phyloP scores from a whole-genome alignment of 2,888 invertebrate species.

The Beris chalybata region DNA sequence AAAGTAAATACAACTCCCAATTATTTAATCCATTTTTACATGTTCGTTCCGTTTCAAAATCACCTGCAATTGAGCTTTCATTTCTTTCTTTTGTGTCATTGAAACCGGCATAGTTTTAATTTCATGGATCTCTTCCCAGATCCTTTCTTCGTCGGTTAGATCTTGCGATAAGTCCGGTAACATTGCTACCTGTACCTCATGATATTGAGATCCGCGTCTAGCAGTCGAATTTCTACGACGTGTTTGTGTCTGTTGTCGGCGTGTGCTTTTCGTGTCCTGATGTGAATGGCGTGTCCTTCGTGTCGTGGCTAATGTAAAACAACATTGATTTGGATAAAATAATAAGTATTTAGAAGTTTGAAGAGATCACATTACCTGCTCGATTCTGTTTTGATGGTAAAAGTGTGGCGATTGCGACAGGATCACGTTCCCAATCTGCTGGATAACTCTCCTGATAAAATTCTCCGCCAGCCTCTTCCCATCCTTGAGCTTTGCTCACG shows the following conservation, averaged over 20 bases:
- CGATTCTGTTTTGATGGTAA: conserved; percentile 80
- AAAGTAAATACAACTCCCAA: conserved; percentile 44
- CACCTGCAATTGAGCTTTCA: conserved; percentile 79
- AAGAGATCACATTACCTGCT: conserved; percentile 58
- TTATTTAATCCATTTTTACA: background rate
- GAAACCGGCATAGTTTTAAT: conserved; percentile 82
- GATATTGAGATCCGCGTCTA: conserved; percentile 57
- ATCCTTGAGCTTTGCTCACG: conserved; percentile 64
- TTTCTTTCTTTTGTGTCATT: conserved; percentile 78
- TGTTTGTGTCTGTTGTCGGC: conserved; percentile 62
- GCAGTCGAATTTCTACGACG: conserved; percentile 60
- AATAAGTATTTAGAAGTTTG: background rate
- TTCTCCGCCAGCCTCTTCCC: conserved; percentile 84
- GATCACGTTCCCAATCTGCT: conserved; percentile 70
- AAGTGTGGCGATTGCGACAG: conserved; percentile 73
- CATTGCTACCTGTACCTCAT: conserved; percentile 75
- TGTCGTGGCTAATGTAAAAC: conserved; percentile 48
- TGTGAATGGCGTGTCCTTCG: conserved; percentile 66
- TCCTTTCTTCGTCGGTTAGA: conserved; percentile 77
- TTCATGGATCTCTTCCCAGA: conserved; percentile 85
- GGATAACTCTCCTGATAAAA: conserved; percentile 86
- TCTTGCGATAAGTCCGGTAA: conserved; percentile 73
- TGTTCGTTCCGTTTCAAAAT: conserved; percentile 28
- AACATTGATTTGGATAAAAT: background rate
- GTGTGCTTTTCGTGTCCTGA: conserved; percentile 63